Conservation (phyloP, 2,113 vertebrate species). For the Callaeas wilsoni region DNA sequence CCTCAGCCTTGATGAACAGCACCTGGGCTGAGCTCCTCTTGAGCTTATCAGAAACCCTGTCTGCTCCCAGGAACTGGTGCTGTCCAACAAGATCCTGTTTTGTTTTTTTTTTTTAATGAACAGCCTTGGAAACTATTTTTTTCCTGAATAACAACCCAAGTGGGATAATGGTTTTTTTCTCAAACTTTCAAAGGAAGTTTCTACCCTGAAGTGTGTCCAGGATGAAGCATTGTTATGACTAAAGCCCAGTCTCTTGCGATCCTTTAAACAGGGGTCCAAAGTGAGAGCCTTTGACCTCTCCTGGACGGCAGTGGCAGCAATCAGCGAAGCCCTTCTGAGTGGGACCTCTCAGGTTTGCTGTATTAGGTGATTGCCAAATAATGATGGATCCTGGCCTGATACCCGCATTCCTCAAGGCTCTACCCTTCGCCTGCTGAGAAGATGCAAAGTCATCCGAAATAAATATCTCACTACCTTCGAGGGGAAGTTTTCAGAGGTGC, state of each 20-base stretch:
- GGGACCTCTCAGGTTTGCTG: neutral
- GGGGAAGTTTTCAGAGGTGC: neutral
- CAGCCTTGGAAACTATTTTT: neutral
- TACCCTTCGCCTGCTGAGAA: neutral
- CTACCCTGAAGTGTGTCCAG: neutral
- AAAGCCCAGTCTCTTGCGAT: neutral
- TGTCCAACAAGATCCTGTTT: neutral
- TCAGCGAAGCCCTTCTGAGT: rapidly evolving
- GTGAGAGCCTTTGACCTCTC: neutral
- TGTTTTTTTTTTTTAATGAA: neutral
- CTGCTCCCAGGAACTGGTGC: neutral
- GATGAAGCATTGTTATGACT: neutral
- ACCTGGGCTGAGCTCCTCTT: neutral
- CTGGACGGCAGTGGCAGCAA: rapidly evolving
- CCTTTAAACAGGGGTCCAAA: neutral
- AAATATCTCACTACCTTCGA: rapidly evolving
- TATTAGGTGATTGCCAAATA: rapidly evolving
- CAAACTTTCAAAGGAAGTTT: neutral
- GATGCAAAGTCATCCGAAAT: neutral
- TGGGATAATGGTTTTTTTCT: neutral
- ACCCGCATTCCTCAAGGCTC: neutral
- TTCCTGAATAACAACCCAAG: neutral
- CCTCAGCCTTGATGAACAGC: neutral
- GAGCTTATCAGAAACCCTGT: neutral
- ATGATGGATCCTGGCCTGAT: neutral